Base-by-base conservation (phyloP, 1,140 invertebrate genomes). In the Brachionus sp. region DNA sequence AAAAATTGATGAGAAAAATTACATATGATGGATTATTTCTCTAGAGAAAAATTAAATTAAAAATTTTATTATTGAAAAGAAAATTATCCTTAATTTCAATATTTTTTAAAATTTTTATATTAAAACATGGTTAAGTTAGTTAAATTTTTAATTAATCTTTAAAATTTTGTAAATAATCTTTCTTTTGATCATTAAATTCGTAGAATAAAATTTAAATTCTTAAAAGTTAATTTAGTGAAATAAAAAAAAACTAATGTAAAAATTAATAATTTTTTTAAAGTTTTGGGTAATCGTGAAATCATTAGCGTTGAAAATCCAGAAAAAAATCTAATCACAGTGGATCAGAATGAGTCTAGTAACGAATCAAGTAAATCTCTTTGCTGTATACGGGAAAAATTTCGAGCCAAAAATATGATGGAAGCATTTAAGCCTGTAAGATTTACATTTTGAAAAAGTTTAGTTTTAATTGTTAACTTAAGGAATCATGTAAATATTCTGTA, bases 401-500 rank as follows among this genome's bases (percentile, higher is more conserved):
- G 77, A 23, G 44, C 68, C 29, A 62, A 33, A 39, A 42, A 53
- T 13, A 57, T 39, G 83, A 50, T 53, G 19, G 84, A 84, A 62
- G 39, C 50, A 19, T 75, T 85, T 42, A 66, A 75, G 37, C 66
- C 66, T 37, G 66, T 70, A 37, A 62, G 5, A 37, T 29, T 50
- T 5, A 13, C 13, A 44, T 33, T 4, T n/a, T 7, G 64, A 37
- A 13, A 33, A 33, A 66, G 10, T 9, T 12, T 62, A 16, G 44
- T n/a, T 75, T 29, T 50, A 77, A 62, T 84, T 83, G 84, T 85
- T 88, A 87, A 6, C 3, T 13, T 3, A 87, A 93, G 92, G 89
- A 92, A 84, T 94, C 94, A 0, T 95, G 94, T 93, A 91, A 94
- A 86, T 87, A 95, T 62, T 93, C 94, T 1, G 91, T 96, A 25